phyloP scores from a whole-genome alignment of 2,113 vertebrate species.

The Archilochus colubris region DNA sequence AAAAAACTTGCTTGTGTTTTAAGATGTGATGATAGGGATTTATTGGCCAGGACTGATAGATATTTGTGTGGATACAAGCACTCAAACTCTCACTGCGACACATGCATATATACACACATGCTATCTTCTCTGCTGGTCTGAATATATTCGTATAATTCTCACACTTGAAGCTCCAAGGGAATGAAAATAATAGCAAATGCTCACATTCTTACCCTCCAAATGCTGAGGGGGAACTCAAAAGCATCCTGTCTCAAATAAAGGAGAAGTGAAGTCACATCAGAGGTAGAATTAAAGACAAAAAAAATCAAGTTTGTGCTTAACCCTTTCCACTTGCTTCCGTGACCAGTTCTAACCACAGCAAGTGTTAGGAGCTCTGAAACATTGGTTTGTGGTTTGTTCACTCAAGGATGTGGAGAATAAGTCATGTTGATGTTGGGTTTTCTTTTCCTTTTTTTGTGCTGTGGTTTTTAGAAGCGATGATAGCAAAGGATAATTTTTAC shows the following conservation, averaged over 20 bases:
- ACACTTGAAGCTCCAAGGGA: slow-evolving; percentile 44
- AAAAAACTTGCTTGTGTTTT: neutral
- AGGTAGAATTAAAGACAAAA: neutral
- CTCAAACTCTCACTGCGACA: too few relatives aligned
- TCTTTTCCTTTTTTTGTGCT: neutral
- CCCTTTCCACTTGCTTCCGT: neutral
- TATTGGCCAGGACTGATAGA: neutral
- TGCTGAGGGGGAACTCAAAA: neutral
- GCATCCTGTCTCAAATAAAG: neutral
- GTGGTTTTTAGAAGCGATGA: neutral
- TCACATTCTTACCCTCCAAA: slow-evolving; percentile 53
- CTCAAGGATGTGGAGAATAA: neutral
- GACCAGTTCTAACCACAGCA: slow-evolving; percentile 35
- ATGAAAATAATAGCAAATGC: slow-evolving; percentile 37
- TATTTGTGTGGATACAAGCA: neutral
- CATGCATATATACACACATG: fast-evolving
- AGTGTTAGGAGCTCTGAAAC: neutral
- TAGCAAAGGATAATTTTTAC: neutral
- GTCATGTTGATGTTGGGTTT: neutral
- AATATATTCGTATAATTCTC: slow-evolving; percentile 42
- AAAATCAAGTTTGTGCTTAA: neutral
- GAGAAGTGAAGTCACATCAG: neutral
- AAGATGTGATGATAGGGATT: neutral
- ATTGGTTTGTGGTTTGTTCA: slow-evolving; percentile 51
- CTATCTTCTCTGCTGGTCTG: slow-evolving; percentile 50